These are phyloP conservation scores for Myopa testacea DNA, from an alignment of 2,888 invertebrate species.

Conservation along the genomic window DNA sequence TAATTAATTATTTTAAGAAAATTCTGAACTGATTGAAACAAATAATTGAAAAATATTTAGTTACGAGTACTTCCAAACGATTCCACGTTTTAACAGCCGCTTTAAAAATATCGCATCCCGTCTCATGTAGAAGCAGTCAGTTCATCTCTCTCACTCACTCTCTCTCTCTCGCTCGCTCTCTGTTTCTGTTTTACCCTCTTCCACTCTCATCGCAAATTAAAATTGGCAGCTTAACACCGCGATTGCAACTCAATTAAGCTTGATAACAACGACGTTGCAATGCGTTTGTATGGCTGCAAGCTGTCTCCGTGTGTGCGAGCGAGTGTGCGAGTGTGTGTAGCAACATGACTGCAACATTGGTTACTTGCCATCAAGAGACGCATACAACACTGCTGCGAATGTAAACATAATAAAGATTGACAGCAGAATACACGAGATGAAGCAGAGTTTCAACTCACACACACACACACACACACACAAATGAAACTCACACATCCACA, in stretches of 20 bases:
- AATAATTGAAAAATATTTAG: too few species aligned
- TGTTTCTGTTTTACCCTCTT: background rate
- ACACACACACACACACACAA: background rate
- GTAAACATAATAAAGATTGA: constrained; percentile 28
- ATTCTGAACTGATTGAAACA: too few species aligned
- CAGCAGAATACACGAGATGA: background rate
- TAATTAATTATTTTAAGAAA: too few species aligned
- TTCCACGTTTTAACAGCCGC: too few species aligned
- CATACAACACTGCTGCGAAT: constrained; percentile 13
- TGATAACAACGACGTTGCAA: constrained; percentile 37
- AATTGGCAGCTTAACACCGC: constrained; percentile 6
- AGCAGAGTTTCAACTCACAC: background rate
- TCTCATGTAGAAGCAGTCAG: too few species aligned
- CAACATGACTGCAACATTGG: constrained; percentile 54
- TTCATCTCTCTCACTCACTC: too few species aligned
- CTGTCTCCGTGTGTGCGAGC: constrained; percentile 49
- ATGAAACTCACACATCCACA: background rate
- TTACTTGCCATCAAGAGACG: constrained; percentile 14
- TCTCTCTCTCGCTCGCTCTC: too few species aligned
- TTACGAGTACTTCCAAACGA: too few species aligned
- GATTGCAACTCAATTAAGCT: constrained; percentile 56
- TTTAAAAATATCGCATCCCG: too few species aligned
- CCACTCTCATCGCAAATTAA: background rate
- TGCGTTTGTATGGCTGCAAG: constrained; percentile 10
- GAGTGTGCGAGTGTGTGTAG: constrained; percentile 33